phyloP scores from a whole-genome alignment of 2,797 vertebrate genomes.

The Zenarchopterus dispar region DNA sequence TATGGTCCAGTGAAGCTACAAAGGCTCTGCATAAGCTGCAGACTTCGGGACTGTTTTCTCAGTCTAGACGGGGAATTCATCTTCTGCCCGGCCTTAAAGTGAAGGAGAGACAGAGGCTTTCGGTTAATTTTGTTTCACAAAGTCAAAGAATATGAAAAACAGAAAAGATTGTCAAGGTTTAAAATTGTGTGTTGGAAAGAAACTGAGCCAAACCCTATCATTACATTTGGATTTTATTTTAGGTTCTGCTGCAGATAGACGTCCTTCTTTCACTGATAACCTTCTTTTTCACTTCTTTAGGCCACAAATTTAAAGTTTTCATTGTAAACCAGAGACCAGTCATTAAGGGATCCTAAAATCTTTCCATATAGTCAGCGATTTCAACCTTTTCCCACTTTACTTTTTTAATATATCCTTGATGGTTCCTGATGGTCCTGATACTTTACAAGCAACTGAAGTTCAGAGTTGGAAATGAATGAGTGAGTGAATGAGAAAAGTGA shows the following conservation, averaged over 20 bases:
- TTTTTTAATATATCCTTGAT: too few relatives aligned
- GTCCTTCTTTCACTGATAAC: too few relatives aligned
- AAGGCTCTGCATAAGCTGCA: slow-evolving; percentile 6
- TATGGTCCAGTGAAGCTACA: not conserved
- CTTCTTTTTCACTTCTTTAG: not conserved
- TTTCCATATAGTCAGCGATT: too few relatives aligned
- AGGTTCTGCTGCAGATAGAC: not conserved
- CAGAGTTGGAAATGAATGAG: too few relatives aligned
- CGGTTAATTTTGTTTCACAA: not conserved
- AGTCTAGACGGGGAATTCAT: not conserved
- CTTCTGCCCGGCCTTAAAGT: not conserved
- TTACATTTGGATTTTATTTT: not conserved
- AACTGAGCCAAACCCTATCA: not conserved
- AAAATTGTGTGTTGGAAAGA: not conserved
- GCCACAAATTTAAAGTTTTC: not conserved
- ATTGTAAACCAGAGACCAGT: not conserved
- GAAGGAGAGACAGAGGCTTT: not conserved
- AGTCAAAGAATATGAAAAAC: not conserved
- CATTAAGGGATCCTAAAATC: not conserved
- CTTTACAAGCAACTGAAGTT: too few relatives aligned
- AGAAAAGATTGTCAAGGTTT: not conserved
- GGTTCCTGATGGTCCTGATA: too few relatives aligned
- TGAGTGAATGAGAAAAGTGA: too few relatives aligned
- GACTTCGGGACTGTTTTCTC: not conserved
- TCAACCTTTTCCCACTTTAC: too few relatives aligned